Base-by-base conservation (phyloP, 2,888 invertebrate genomes). In the Erannis defoliaria region DNA sequence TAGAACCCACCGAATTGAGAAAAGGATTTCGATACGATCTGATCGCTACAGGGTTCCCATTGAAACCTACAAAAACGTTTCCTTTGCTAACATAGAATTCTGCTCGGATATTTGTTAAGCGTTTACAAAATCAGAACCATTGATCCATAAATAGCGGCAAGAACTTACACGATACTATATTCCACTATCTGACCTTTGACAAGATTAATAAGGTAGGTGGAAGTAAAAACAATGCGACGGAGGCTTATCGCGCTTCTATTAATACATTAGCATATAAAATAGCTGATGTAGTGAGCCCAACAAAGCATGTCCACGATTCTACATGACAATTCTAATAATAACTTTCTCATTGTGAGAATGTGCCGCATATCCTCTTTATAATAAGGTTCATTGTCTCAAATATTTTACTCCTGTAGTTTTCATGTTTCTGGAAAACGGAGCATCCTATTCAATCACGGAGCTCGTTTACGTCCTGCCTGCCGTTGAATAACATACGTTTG, bases 231-330 rank as follows among this genome's bases (percentile, higher is more conserved):
- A 68, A 71, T 67, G 58, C 62, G 59, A 33, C 40, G 40, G 60
- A 56, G 66, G 62, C 67, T 68, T 72, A 74, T 71, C 71, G 66
- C 51, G 67, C 64, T 57, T 66, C 67, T 68, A 73, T 72, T 71
- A 76, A 76, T 77, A 75, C 75, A 80, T 80, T 79, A 74, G 68
- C 76, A 77, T 79, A 78, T 81, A 76, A 77, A 74, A 70, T 68
- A 66, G 68, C 69, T 60, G 57, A 62, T 65, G 68, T 64, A 67
- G 66, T 60, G 66, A 65, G 67, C 62, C 68, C 68, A 68, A 75
- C 78, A 77, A 80, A 76, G 77, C 80, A 67, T 70, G 73, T 76
- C 75, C 72, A 71, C 67, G 68, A 61, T 64, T 60, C 65, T 53
- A 67, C 71, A 67, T 73, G 74, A 77, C 76, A 76, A 77, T 76